phyloP scores from a whole-genome alignment of 2,797 vertebrate species.

The Luscinia megarhynchos region DNA sequence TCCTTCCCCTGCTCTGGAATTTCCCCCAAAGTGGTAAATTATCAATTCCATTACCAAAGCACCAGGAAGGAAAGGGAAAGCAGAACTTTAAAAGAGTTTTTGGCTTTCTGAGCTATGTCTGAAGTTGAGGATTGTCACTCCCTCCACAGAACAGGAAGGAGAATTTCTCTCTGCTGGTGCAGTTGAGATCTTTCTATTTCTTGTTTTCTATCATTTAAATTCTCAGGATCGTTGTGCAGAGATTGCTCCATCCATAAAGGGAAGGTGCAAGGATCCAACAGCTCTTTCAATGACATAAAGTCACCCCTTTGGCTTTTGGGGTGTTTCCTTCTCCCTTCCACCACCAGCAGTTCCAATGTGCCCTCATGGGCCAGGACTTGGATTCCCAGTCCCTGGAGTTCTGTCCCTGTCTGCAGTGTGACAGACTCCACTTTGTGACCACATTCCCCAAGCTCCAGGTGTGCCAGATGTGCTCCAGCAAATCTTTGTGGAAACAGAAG shows the following conservation, averaged over 20 bases:
- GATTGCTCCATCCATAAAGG: background rate
- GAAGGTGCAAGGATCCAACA: background rate
- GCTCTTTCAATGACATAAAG: background rate
- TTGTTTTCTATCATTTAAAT: background rate
- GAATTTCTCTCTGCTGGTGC: rapidly evolving
- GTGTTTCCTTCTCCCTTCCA: background rate
- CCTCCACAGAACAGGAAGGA: background rate
- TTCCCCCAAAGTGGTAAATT: background rate
- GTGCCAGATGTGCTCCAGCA: background rate
- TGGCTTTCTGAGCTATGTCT: background rate
- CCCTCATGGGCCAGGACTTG: rapidly evolving
- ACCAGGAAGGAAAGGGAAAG: background rate
- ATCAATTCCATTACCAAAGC: background rate
- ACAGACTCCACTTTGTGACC: background rate
- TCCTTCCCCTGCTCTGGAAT: background rate
- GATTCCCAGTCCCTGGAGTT: background rate
- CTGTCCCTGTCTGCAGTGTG: background rate
- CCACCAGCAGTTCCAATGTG: rapidly evolving
- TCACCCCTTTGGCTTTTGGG: background rate
- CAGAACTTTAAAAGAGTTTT: background rate
- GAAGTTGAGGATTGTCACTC: background rate
- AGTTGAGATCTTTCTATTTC: background rate
- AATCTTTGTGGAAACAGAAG: background rate
- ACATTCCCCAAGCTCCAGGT: background rate
- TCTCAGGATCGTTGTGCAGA: background rate